Percentiles rank a stretch among this genome's conserved stretches.
phyloP scores from a whole-genome alignment of 1,140 invertebrate genomes.

The Alviniconcha marisindica region DNA sequence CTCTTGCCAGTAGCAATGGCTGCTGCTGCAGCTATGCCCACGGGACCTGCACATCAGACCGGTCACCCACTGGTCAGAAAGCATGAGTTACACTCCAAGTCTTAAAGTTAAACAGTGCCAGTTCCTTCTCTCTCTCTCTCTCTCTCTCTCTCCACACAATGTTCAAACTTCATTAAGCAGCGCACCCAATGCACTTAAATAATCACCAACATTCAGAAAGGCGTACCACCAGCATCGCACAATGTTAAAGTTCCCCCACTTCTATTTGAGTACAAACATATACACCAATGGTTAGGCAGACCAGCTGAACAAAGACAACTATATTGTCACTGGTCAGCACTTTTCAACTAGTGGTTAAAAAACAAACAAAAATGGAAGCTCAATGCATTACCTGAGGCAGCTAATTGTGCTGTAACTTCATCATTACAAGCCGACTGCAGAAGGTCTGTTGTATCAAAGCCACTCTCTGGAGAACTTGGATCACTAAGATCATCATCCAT shows the following conservation, averaged over 20 bases:
- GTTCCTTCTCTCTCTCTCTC: not conserved
- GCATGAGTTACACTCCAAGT: too few relatives aligned
- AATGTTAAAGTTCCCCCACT: too few relatives aligned
- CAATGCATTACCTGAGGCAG: constrained; percentile 88
- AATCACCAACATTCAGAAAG: too few relatives aligned
- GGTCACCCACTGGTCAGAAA: too few relatives aligned
- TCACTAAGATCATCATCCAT: constrained; percentile 70
- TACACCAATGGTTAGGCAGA: not conserved
- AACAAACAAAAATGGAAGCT: not conserved
- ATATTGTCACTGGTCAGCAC: not conserved
- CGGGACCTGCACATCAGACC: constrained; percentile 85
- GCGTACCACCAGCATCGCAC: too few relatives aligned
- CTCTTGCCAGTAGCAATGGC: constrained; percentile 98
- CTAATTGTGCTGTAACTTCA: constrained; percentile 96
- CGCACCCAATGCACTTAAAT: too few relatives aligned
- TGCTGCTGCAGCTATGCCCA: constrained; percentile 96
- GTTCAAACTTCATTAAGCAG: too few relatives aligned
- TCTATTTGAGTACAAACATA: too few relatives aligned
- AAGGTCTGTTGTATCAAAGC: constrained; percentile 76
- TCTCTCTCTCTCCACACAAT: not conserved
- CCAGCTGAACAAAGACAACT: not conserved
- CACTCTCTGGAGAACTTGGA: constrained; percentile 76
- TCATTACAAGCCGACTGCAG: constrained; percentile 79
- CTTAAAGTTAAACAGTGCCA: too few relatives aligned
- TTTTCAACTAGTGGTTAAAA: not conserved